These are phyloP conservation scores for Benitochromis conjunctus DNA, from an alignment of 2,113 vertebrate species.

Conservation along the genomic window DNA sequence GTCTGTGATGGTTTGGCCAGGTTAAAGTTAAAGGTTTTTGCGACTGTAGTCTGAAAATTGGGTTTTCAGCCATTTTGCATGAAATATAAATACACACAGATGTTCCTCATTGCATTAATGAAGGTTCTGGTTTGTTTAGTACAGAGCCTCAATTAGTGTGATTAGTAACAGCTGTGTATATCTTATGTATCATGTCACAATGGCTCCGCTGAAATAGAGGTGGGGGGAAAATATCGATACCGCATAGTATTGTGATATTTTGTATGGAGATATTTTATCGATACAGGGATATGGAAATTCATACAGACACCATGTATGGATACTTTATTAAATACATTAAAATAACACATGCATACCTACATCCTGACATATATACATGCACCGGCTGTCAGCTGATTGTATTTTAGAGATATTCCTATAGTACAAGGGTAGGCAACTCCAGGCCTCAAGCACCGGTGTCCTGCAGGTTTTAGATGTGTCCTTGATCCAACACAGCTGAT, in stretches of 20 bases:
- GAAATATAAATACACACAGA: neutral
- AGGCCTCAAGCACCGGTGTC: too few species aligned
- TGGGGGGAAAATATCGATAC: neutral
- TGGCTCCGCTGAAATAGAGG: neutral
- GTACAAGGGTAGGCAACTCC: too few species aligned
- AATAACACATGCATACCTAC: neutral
- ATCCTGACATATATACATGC: rapidly evolving
- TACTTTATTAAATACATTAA: neutral
- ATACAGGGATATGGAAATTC: neutral
- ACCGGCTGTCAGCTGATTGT: neutral
- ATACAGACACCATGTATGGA: neutral
- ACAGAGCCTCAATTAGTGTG: neutral
- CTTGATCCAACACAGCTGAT: too few species aligned
- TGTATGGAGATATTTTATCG: neutral
- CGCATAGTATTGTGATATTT: neutral
- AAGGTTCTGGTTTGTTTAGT: neutral
- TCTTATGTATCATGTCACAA: neutral
- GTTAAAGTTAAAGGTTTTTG: neutral
- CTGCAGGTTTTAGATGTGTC: too few species aligned
- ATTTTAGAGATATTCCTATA: neutral
- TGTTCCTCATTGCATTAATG: neutral
- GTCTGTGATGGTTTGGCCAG: rapidly evolving
- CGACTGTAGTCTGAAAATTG: neutral
- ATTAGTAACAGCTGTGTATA: neutral
- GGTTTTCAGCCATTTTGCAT: neutral